These are phyloP conservation scores for Chaetodon auriga DNA, from an alignment of 2,113 vertebrate species.

Conservation along the genomic window DNA sequence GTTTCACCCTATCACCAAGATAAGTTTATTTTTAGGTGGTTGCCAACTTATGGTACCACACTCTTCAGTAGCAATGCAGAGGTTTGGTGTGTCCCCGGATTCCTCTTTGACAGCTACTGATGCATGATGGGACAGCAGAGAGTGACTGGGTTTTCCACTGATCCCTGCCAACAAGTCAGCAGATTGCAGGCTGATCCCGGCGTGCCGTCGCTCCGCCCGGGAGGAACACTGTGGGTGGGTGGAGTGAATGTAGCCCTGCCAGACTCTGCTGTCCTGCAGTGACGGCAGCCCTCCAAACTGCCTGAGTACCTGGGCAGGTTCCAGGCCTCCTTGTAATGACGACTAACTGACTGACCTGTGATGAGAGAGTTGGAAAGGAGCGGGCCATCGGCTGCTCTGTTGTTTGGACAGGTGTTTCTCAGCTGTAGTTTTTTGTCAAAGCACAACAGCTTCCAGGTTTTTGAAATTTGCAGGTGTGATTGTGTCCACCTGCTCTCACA, in stretches of 20 bases:
- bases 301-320: conserved; percentile 32
- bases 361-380: conserved; percentile 31
- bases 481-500: background rate
- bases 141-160: conserved; percentile 35
- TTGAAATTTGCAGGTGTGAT: background rate
- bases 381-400: background rate
- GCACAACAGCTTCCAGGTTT: background rate
- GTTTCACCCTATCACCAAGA: too few relatives aligned
- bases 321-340: conserved; percentile 46
- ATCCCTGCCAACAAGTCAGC: conserved; percentile 56
- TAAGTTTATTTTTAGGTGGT: too few relatives aligned
- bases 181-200: conserved; percentile 57
- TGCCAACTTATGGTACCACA: background rate
- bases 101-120: conserved; percentile 31
- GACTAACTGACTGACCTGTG: conserved; percentile 39
- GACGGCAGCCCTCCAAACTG: conserved; percentile 33
- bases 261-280: conserved; percentile 38
- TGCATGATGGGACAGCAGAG: conserved; percentile 37
- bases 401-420: conserved; percentile 10
- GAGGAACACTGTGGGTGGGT: conserved; percentile 37
- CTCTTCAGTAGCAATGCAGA: background rate
- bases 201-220: conserved; percentile 20
- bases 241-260: conserved; percentile 43
- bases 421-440: background rate
- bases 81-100: background rate